These are phyloP conservation scores for Calephelis virginiensis DNA, from an alignment of 1,140 invertebrate genomes.

Conservation along the genomic window DNA sequence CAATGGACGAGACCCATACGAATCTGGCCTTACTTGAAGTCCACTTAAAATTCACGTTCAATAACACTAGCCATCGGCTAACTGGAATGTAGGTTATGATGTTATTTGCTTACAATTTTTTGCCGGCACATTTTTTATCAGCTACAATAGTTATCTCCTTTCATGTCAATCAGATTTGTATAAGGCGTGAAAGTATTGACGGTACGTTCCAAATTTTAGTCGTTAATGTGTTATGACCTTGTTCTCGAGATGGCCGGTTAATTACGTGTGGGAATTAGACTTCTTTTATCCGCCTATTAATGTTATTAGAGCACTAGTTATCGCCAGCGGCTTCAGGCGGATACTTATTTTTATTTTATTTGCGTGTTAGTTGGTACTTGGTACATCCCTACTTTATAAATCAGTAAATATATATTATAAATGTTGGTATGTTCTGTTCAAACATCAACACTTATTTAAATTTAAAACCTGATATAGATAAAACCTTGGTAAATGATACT, in stretches of 20 bases:
- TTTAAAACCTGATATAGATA: no score
- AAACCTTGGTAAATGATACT: no score
- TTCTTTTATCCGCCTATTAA: not conserved
- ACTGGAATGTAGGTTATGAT: conserved; percentile 76
- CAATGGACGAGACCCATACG: conserved; percentile 69
- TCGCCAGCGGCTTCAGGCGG: not conserved
- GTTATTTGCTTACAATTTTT: conserved; percentile 71
- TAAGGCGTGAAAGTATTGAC: conserved; percentile 74
- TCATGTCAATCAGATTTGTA: conserved; percentile 67
- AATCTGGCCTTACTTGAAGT: conserved; percentile 63
- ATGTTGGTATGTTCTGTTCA: no score
- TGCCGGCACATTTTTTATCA: conserved; percentile 64
- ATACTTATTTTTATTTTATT: not conserved
- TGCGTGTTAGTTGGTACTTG: no score
- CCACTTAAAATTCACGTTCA: conserved; percentile 72
- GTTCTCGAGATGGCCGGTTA: conserved; percentile 37
- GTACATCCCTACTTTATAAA: no score
- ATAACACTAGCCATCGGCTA: conserved; percentile 47
- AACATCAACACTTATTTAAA: no score
- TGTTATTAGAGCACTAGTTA: conserved; percentile 1
- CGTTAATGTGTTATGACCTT: conserved; percentile 47
- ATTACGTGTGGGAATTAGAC: conserved; percentile 3
- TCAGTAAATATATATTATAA: no score
- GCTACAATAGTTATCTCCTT: conserved; percentile 68
- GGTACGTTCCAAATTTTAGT: conserved; percentile 62